Conservation (phyloP, 2,797 vertebrate species). For the Microchirus variegatus region DNA sequence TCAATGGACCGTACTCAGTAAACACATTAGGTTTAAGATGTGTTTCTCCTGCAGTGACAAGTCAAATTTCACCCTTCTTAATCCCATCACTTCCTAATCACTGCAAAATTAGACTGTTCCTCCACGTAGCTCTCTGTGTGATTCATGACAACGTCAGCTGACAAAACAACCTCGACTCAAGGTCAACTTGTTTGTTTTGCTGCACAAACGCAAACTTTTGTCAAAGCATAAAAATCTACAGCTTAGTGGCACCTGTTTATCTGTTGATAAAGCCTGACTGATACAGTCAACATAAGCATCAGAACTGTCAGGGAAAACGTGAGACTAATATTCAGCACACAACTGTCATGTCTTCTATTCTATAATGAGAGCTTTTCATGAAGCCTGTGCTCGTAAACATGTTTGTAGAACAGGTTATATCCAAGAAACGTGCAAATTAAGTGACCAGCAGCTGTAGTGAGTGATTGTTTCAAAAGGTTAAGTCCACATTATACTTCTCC, state of each 20-base stretch:
- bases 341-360: not conserved
- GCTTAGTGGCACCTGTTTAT: not conserved
- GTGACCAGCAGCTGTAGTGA: not conserved
- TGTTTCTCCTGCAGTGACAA: not conserved
- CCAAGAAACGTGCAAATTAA: not conserved
- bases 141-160: too few relatives aligned
- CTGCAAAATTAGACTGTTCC: not conserved
- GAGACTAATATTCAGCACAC: not conserved
- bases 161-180: not conserved
- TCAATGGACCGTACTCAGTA: too few relatives aligned
- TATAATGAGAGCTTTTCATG: not conserved
- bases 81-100: not conserved
- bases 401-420: not conserved
- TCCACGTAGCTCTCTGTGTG: not conserved
- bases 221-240: not conserved
- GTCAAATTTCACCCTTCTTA: not conserved
- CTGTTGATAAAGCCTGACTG: not conserved
- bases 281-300: not conserved
- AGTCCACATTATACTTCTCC: too few relatives aligned
- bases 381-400: not conserved
- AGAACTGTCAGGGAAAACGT: not conserved
- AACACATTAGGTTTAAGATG: too few relatives aligned
- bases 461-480: constrained; percentile 9
- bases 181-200: not conserved
- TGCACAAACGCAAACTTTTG: not conserved